Percentiles rank a stretch among this genome's conserved stretches.
Evolutionary conservation across 2,113 vertebrate species (phyloP).

Genomic region (Conger conger): DNA sequence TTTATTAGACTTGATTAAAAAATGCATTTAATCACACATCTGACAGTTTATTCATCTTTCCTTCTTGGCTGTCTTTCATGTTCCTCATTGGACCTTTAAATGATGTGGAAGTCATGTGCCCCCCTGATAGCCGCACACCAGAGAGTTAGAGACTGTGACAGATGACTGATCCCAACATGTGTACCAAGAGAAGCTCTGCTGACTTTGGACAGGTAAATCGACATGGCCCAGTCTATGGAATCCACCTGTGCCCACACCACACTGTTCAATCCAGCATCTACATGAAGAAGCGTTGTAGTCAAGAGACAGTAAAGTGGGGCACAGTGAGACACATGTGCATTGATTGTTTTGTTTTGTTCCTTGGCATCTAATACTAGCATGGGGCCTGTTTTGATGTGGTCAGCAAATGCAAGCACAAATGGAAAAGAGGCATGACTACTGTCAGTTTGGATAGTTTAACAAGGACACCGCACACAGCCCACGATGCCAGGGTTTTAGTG

Average conservation of each 20-base stretch:
- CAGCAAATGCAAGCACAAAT: not conserved
- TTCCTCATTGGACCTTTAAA: not conserved
- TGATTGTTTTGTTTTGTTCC: not conserved
- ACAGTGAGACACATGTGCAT: not conserved
- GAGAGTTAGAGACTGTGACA: slow-evolving; percentile 26
- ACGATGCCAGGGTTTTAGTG: not conserved
- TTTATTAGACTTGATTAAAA: not conserved
- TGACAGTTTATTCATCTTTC: not conserved
- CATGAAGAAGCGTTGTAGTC: not conserved
- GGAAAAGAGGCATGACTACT: not conserved
- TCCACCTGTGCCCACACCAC: not conserved
- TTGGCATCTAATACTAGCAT: not conserved
- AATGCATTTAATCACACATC: not conserved
- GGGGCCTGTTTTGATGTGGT: not conserved
- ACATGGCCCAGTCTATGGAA: not conserved
- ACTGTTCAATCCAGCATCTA: not conserved
- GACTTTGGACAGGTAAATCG: slow-evolving; percentile 18
- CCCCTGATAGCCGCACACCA: slow-evolving; percentile 21
- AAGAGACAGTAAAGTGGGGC: slow-evolving; percentile 14
- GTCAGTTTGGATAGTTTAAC: not conserved
- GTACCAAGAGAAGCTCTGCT: not conserved
- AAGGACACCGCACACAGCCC: not conserved
- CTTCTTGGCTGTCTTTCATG: not conserved
- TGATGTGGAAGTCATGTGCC: slow-evolving; percentile 30
- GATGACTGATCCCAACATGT: slow-evolving; percentile 25